Conservation (phyloP, 2,797 vertebrate genomes). For the Channallabes apus region DNA sequence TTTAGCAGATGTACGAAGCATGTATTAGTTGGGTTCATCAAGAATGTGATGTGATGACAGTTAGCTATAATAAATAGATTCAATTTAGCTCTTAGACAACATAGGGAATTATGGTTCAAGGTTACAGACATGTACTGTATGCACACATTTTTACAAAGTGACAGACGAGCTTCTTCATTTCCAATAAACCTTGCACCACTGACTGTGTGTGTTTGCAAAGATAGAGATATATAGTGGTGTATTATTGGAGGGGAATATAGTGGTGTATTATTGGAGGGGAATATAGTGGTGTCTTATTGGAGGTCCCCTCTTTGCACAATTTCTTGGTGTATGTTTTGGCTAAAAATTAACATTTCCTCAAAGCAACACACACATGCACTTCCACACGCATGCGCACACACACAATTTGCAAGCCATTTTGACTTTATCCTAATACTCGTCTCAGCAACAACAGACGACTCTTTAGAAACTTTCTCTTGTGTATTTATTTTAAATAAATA, state of each 20-base stretch:
- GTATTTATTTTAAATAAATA: neutral
- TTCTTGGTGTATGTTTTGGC: constrained; percentile 4
- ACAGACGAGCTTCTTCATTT: constrained; percentile 1
- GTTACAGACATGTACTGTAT: neutral
- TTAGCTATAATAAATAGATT: neutral
- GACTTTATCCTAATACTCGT: neutral
- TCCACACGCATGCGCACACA: neutral
- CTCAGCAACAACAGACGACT: neutral
- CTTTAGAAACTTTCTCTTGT: neutral
- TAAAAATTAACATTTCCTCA: constrained; percentile 21
- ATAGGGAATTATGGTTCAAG: constrained; percentile 4
- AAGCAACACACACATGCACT: neutral
- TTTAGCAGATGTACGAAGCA: neutral
- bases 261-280: neutral
- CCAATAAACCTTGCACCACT: constrained; percentile 21
- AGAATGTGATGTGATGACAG: neutral
- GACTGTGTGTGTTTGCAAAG: constrained; percentile 15
- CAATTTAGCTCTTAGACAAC: neutral
- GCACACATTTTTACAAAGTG: neutral
- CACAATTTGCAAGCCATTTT: neutral
- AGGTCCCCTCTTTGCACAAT: neutral
- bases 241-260: neutral
- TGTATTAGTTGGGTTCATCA: neutral
- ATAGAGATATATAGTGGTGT: neutral
- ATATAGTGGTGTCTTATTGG: neutral